Conservation (phyloP, 2,888 invertebrate species). For the Lepidochitona cinerea region DNA sequence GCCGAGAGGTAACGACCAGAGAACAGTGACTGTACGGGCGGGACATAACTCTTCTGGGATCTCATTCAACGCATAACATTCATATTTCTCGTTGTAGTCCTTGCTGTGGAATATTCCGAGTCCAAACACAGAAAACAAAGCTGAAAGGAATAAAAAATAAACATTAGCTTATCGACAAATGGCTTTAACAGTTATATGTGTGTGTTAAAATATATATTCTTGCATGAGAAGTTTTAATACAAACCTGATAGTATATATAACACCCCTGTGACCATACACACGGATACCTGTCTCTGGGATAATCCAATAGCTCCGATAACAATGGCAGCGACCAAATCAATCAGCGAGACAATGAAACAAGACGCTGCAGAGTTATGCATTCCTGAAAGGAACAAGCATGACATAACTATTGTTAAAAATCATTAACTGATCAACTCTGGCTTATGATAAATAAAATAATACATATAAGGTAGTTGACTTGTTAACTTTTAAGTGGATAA, state of each 20-base stretch:
- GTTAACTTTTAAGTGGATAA: too few relatives aligned
- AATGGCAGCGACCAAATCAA: conserved; percentile 88
- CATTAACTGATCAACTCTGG: too few relatives aligned
- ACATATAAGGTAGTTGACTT: too few relatives aligned
- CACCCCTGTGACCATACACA: conserved; percentile 92
- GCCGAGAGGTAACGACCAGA: conserved; percentile 75
- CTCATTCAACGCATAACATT: conserved; percentile 69
- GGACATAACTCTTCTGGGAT: conserved; percentile 75
- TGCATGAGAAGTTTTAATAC: too few relatives aligned
- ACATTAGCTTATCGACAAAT: too few relatives aligned
- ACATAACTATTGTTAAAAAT: background rate
- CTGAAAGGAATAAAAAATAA: conserved; percentile 74
- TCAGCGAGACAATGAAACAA: conserved; percentile 91
- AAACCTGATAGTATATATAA: conserved; percentile 93
- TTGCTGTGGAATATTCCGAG: conserved; percentile 94
- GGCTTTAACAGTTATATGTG: too few relatives aligned
- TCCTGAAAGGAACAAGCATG: conserved; percentile 75
- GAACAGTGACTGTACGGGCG: conserved; percentile 54
- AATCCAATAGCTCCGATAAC: conserved; percentile 91
- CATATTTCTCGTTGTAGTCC: conserved; percentile 71
- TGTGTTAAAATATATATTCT: too few relatives aligned
- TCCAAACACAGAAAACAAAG: conserved; percentile 91
- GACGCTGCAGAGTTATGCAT: conserved; percentile 97
- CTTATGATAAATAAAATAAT: too few relatives aligned
- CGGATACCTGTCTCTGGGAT: conserved; percentile 91